Conservation (phyloP, 2,797 vertebrate species). For the Dendrocincla tyrannina region DNA sequence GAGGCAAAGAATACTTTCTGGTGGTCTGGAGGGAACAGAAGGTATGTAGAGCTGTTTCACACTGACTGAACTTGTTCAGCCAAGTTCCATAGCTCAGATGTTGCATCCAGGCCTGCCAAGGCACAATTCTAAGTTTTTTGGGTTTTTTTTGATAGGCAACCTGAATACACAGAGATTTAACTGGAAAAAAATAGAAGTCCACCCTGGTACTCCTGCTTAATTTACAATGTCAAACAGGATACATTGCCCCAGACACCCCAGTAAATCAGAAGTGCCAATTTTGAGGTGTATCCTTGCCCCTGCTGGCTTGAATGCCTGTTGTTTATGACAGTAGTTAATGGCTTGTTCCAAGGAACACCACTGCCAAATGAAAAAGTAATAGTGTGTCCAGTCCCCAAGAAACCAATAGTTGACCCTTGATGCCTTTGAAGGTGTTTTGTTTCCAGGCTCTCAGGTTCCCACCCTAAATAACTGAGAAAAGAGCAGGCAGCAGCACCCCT, state of each 20-base stretch:
- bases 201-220: background rate
- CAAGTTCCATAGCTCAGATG: background rate
- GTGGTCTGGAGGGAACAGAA: background rate
- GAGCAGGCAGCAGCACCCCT: background rate
- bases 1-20: background rate
- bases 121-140: rapidly evolving
- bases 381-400: background rate
- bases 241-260: background rate
- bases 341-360: rapidly evolving
- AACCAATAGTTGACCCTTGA: background rate
- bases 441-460: background rate
- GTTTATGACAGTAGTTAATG: background rate
- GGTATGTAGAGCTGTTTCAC: background rate
- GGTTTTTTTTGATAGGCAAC: background rate
- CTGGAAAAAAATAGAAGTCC: background rate
- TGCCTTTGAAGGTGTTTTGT: background rate
- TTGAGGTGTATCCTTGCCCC: background rate
- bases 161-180: background rate
- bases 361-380: background rate
- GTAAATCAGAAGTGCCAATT: background rate
- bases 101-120: background rate
- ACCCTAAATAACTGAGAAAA: background rate
- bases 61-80: background rate
- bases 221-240: background rate
- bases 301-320: background rate